Base-by-base conservation (phyloP, 1,140 invertebrate genomes). In the Eueides isabella region DNA sequence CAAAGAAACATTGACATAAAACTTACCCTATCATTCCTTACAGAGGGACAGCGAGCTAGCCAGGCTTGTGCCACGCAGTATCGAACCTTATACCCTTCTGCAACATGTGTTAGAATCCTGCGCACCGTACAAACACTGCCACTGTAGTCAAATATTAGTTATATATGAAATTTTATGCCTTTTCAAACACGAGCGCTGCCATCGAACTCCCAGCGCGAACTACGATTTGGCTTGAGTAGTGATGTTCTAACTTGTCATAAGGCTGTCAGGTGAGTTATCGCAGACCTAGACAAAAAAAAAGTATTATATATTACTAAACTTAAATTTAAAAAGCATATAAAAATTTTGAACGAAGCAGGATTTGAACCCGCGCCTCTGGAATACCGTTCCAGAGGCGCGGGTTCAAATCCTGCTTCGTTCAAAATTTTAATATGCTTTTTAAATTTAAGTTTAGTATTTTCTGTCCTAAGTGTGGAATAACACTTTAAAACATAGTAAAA, bases 51-150 rank as follows among this genome's bases (percentile, higher is more conserved):
- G 75, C 80, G 74, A 85, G 80, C 87, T 91, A 91, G 72, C 88
- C 89, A 69, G 89, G 89, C 88, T 89, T 89, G 76, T 90, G 89
- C 89, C 89, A 91, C 83, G 89, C 89, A 71, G 81, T 87, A 84
- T 90, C 80, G 81, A 89, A 91, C 82, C 88, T 84, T 85, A 87
- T 89, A 65, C 86, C 87, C 73, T 77, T 84, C 65, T 79, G 88
- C 89, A 87, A 91, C 89, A 91, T 91, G 88, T 89, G 89, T 89
- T 81, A 86, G 78, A 87, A 81, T 84, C 75, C 73, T 72, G 71
- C 67, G 74, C 76, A 79, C 80, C 72, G 61, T 74, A 71, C 65
- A 41, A 76, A 76, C 75, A 77, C 71, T 72, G 71, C 41, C 75
- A 77, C 74, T 68, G 44, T 35, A 71, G 71, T 77, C 70, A 61